Conservation (phyloP, 1,140 invertebrate species). For the Sipha flava region DNA sequence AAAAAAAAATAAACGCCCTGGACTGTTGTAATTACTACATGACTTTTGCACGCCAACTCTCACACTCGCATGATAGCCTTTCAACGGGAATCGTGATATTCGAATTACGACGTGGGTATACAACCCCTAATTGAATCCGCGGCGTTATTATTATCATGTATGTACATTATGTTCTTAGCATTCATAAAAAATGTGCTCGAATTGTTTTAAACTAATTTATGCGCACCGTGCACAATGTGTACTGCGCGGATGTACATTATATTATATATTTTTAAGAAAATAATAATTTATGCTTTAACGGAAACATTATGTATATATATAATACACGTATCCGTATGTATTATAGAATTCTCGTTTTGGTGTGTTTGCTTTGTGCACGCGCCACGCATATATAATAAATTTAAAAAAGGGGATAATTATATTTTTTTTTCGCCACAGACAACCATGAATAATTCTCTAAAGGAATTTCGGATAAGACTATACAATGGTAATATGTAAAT, state of each 20-base stretch:
- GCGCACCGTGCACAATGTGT: too few relatives aligned
- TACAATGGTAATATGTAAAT: conserved; percentile 2
- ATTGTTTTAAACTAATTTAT: not conserved
- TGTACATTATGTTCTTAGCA: too few relatives aligned
- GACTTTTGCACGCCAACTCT: too few relatives aligned
- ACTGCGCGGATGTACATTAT: not conserved
- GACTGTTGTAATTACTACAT: too few relatives aligned
- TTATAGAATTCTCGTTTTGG: not conserved
- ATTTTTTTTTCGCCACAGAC: not conserved
- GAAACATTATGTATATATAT: not conserved
- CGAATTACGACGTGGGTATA: too few relatives aligned
- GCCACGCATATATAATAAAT: not conserved
- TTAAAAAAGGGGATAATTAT: not conserved
- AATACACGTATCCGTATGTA: not conserved
- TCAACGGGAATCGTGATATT: too few relatives aligned
- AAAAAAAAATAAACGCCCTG: too few relatives aligned
- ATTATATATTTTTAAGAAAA: not conserved
- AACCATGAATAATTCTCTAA: conserved; percentile 1
- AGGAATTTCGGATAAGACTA: not conserved
- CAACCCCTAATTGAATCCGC: too few relatives aligned
- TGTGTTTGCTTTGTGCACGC: not conserved
- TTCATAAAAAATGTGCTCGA: too few relatives aligned
- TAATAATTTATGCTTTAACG: conserved; percentile 1
- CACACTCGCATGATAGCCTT: too few relatives aligned
- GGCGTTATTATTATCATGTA: too few relatives aligned